These are phyloP conservation scores for Hystrix cristata DNA, from an alignment of 2,113 vertebrate species.

Conservation along the genomic window DNA sequence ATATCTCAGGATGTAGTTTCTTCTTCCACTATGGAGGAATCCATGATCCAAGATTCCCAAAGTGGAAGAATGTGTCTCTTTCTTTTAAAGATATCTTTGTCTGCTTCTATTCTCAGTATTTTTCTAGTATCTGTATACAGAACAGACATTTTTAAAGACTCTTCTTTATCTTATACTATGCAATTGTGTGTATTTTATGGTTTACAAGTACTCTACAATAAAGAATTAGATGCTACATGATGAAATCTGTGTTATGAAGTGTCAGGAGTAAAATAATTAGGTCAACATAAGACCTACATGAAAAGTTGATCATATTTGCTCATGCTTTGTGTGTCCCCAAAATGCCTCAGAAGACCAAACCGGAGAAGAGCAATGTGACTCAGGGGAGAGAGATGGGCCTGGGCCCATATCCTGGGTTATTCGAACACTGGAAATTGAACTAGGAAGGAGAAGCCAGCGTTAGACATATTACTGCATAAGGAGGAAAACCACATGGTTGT, in stretches of 20 bases:
- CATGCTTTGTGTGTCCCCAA: neutral
- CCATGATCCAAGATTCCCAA: neutral
- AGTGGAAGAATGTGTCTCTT: neutral
- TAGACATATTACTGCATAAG: neutral
- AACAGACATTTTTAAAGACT: neutral
- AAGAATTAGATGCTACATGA: conserved; percentile 45
- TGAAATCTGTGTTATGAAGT: conserved; percentile 56
- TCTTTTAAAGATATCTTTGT: conserved; percentile 10
- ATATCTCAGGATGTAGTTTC: neutral
- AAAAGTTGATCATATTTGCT: neutral
- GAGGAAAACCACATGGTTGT: neutral
- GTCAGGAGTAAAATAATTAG: conserved; percentile 33
- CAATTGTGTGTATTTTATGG: conserved; percentile 24
- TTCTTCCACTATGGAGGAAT: neutral
- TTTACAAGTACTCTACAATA: conserved; percentile 3
- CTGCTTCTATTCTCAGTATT: neutral
- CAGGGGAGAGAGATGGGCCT: neutral
- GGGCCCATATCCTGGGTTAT: neutral
- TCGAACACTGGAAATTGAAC: neutral
- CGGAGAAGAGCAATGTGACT: neutral
- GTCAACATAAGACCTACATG: neutral
- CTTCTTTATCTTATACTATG: neutral
- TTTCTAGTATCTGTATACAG: neutral
- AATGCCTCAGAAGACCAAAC: neutral
- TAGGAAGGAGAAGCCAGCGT: neutral